Evolutionary conservation across 23 tunicate genomes (phyloP).

Genomic region (Pegea sp.): DNA sequence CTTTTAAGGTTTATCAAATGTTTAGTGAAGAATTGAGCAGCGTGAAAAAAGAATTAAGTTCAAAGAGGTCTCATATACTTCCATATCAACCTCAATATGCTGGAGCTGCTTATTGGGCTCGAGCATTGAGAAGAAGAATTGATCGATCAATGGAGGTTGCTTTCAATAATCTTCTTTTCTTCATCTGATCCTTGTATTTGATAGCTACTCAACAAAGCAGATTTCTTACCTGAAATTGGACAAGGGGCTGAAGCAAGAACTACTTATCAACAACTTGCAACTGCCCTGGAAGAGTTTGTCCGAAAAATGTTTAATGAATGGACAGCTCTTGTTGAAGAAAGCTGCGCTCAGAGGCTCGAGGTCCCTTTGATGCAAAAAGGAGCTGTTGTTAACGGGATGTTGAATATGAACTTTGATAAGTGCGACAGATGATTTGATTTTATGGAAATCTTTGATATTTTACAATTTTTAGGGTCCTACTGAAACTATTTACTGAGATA

Average conservation of each 20-base stretch:
- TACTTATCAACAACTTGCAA: conserved; percentile 48
- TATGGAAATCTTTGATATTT: too few species aligned
- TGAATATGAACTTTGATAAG: conserved; percentile 94
- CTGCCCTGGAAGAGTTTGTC: conserved; percentile 92
- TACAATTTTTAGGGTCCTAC: conserved; percentile 12
- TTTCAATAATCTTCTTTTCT: too few species aligned
- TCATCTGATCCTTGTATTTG: too few species aligned
- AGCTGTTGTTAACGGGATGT: conserved; percentile 70
- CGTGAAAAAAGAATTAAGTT: conserved; percentile 88
- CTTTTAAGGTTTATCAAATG: conserved; percentile 51
- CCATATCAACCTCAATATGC: conserved; percentile 78
- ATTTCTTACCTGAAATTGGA: conserved; percentile 70
- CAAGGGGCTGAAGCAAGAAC: conserved; percentile 65
- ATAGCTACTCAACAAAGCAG: conserved; percentile 50
- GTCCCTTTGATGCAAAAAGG: conserved; percentile 82
- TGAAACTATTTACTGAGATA: conserved; percentile 87
- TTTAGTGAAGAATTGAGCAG: conserved; percentile 80
- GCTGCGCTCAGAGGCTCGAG: conserved; percentile 54
- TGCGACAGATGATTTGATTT: too few species aligned
- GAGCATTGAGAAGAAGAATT: conserved; percentile 83
- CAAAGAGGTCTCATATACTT: conserved; percentile 58
- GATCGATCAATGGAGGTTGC: conserved; percentile 91
- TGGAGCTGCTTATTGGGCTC: conserved; percentile 94
- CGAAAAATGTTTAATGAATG: conserved; percentile 92
- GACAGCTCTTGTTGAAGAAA: conserved; percentile 74